Percentiles rank a stretch among this genome's conserved stretches.
These are phyloP conservation scores for Trogon melanurus DNA, from an alignment of 2,113 vertebrate species.

Conservation along the genomic window DNA sequence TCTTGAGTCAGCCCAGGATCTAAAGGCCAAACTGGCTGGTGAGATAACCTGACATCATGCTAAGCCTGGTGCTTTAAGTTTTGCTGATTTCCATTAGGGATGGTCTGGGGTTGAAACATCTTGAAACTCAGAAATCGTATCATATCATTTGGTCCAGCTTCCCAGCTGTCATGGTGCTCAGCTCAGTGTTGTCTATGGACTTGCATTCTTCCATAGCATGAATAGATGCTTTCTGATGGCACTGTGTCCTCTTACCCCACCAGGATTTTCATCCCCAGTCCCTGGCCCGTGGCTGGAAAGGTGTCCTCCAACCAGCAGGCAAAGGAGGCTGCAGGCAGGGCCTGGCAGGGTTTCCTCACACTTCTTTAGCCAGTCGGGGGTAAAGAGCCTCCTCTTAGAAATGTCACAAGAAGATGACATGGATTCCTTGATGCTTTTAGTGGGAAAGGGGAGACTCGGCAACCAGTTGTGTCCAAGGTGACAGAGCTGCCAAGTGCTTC, in stretches of 20 bases:
- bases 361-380: background rate
- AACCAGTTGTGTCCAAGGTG: background rate
- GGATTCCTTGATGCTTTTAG: background rate
- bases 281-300: background rate
- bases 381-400: background rate
- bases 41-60: too few relatives aligned
- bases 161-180: background rate
- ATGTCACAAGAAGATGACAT: background rate
- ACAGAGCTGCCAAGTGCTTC: background rate
- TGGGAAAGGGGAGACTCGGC: background rate
- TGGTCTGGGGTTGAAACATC: background rate
- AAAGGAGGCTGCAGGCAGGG: background rate
- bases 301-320: background rate
- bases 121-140: background rate
- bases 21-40: background rate
- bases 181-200: background rate
- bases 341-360: background rate
- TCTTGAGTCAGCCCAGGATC: constrained; percentile 17
- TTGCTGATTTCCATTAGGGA: background rate
- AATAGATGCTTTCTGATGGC: background rate
- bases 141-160: background rate
- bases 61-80: too few relatives aligned
- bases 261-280: background rate
- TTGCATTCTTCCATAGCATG: background rate
- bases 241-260: background rate